A percentile compares a stretch with the other conserved stretches of the same genome.
phyloP scores from a whole-genome alignment of 2,797 vertebrate genomes.

The Pempheris klunzingeri region DNA sequence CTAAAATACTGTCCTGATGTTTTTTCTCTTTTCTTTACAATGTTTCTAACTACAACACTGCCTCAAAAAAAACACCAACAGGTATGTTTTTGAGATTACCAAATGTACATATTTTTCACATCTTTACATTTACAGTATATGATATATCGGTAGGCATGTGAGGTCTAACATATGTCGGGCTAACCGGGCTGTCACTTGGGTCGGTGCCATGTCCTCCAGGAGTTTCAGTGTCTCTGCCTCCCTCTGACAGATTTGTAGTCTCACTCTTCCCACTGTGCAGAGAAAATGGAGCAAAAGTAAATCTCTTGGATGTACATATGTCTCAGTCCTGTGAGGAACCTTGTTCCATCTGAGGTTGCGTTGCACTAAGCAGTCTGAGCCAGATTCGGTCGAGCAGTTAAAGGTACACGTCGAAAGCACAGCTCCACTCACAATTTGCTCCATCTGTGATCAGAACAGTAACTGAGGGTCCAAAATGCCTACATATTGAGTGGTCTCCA shows the following conservation, averaged over 20 bases:
- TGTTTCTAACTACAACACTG: conserved; percentile 79
- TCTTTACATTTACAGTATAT: conserved; percentile 85
- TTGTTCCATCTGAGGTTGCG: conserved; percentile 51
- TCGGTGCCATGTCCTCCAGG: conserved; percentile 88
- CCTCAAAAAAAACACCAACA: conserved; percentile 87
- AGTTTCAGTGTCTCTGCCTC: conserved; percentile 85
- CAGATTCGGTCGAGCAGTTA: conserved; percentile 52
- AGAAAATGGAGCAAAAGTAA: conserved; percentile 70
- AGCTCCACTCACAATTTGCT: conserved; percentile 55
- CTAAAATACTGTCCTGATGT: conserved; percentile 72
- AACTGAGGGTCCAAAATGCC: conserved; percentile 52
- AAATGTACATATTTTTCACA: conserved; percentile 95
- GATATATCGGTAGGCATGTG: conserved; percentile 81
- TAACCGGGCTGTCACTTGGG: conserved; percentile 87
- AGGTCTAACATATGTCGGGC: conserved; percentile 76
- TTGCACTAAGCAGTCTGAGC: conserved; percentile 49
- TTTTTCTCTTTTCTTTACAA: conserved; percentile 68
- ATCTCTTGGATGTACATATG: conserved; percentile 55
- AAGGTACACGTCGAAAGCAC: conserved; percentile 60
- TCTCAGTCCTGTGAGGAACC: conserved; percentile 44
- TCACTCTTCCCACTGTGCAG: conserved; percentile 60
- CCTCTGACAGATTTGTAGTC: conserved; percentile 81
- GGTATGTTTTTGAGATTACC: conserved; percentile 88
- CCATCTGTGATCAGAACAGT: conserved; percentile 50
- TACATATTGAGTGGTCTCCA: conserved; percentile 61